phyloP scores from a whole-genome alignment of 1,140 invertebrate genomes.

The Ptiloglossa arizonensis region DNA sequence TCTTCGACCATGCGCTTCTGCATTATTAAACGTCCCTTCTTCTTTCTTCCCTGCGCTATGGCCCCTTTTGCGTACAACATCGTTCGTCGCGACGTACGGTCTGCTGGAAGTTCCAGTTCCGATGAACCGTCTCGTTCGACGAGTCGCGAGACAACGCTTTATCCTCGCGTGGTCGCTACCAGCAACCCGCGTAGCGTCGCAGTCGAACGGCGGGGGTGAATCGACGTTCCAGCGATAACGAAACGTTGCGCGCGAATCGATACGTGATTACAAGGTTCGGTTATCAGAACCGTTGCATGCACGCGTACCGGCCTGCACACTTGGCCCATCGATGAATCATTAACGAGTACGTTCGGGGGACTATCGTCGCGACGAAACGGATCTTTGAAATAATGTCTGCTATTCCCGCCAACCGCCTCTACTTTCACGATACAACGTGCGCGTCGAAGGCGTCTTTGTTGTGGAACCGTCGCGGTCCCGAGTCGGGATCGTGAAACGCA shows the following conservation, averaged over 20 bases:
- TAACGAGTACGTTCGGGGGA: constrained; percentile 41
- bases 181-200: too few relatives aligned
- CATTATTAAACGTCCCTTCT: constrained; percentile 49
- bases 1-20: constrained; percentile 10
- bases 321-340: constrained; percentile 46
- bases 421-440: too few relatives aligned
- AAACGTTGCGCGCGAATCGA: constrained; percentile 47
- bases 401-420: too few relatives aligned
- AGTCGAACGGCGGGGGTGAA: background rate
- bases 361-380: constrained; percentile 8
- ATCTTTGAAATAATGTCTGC: constrained; percentile 45
- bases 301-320: constrained; percentile 28
- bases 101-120: background rate
- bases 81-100: background rate
- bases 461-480: constrained; percentile 30
- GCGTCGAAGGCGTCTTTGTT: constrained; percentile 58
- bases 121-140: background rate
- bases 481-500: constrained; percentile 27
- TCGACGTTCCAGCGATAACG: constrained; percentile 12
- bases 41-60: constrained; percentile 19
- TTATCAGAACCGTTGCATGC: constrained; percentile 30
- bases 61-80: background rate
- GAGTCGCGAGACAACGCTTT: constrained; percentile 17
- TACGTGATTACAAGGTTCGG: constrained; percentile 56
- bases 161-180: too few relatives aligned